These are phyloP conservation scores for Bovichtus diacanthus DNA, from an alignment of 2,797 vertebrate genomes.

Conservation along the genomic window DNA sequence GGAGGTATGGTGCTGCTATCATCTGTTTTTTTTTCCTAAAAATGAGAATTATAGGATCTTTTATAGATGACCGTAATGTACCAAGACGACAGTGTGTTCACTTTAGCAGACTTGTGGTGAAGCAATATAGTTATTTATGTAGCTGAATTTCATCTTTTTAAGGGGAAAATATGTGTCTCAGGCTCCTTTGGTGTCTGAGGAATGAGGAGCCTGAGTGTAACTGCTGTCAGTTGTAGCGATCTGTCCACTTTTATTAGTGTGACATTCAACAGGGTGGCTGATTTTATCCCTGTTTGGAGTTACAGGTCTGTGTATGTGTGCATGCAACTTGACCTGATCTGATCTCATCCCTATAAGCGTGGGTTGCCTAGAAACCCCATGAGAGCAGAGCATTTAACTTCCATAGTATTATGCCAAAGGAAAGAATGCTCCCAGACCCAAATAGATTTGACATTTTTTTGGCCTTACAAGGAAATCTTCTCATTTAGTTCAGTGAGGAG, in stretches of 20 bases:
- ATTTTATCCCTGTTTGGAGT: slow-evolving; percentile 1
- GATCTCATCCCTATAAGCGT: slow-evolving; percentile 47
- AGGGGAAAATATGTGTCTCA: not conserved
- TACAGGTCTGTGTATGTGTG: slow-evolving; percentile 36
- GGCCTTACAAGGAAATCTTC: slow-evolving; percentile 68
- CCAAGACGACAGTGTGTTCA: slow-evolving; percentile 38
- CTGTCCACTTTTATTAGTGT: slow-evolving; percentile 51
- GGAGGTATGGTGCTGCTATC: slow-evolving; percentile 71
- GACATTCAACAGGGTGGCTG: slow-evolving; percentile 41
- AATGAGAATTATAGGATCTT: slow-evolving; percentile 49
- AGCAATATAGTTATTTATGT: slow-evolving; percentile 49
- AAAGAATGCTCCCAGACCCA: slow-evolving; percentile 59
- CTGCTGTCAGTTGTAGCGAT: slow-evolving; percentile 16
- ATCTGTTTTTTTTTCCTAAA: slow-evolving; percentile 40
- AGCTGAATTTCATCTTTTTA: slow-evolving; percentile 48
- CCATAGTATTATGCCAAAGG: slow-evolving; percentile 60
- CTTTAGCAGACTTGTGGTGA: slow-evolving; percentile 64
- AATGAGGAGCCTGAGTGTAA: slow-evolving; percentile 7
- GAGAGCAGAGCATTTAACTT: slow-evolving; percentile 38
- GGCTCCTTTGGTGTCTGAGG: slow-evolving; percentile 30
- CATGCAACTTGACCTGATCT: slow-evolving; percentile 62
- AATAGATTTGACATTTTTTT: slow-evolving; percentile 54
- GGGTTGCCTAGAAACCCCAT: slow-evolving; percentile 61
- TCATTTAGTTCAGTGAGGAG: slow-evolving; percentile 18
- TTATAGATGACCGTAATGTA: slow-evolving; percentile 59